These are phyloP conservation scores for Pelodytes ibericus DNA, from an alignment of 2,797 vertebrate genomes.

Conservation along the genomic window DNA sequence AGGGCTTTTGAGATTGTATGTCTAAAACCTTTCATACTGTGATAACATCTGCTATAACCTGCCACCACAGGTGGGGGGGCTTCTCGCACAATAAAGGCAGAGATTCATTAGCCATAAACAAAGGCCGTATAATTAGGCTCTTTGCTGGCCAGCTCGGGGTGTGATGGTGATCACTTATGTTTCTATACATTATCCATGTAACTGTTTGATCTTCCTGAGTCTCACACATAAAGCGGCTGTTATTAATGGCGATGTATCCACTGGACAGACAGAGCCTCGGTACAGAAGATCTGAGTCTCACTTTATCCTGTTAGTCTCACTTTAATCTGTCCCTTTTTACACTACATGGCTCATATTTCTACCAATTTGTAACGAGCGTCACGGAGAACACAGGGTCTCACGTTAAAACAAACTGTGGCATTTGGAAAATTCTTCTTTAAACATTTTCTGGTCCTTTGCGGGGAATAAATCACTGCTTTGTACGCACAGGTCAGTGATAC, in stretches of 20 bases:
- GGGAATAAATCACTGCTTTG: slow-evolving; percentile 7
- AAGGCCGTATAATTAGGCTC: slow-evolving; percentile 10
- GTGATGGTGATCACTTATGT: not conserved
- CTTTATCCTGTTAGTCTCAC: slow-evolving; percentile 17
- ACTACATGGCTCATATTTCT: slow-evolving; percentile 22
- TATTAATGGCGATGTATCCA: not conserved
- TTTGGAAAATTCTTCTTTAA: not conserved
- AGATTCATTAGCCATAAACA: not conserved
- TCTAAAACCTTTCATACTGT: too few species aligned
- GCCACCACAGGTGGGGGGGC: too few species aligned
- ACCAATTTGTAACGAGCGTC: slow-evolving; percentile 13
- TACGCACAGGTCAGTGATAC: not conserved
- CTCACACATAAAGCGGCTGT: slow-evolving; percentile 27
- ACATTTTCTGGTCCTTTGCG: not conserved
- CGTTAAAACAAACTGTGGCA: not conserved
- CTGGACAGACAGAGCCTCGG: not conserved
- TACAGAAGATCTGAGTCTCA: not conserved
- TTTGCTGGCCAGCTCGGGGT: not conserved
- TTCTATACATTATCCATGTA: slow-evolving; percentile 2
- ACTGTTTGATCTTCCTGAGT: slow-evolving; percentile 27
- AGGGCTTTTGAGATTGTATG: too few species aligned
- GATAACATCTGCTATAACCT: too few species aligned
- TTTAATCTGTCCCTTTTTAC: not conserved
- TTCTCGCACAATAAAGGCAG: too few species aligned
- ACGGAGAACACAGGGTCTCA: not conserved